phyloP scores from a whole-genome alignment of 1,140 invertebrate genomes.

The Diachasmimorpha longicaudata region DNA sequence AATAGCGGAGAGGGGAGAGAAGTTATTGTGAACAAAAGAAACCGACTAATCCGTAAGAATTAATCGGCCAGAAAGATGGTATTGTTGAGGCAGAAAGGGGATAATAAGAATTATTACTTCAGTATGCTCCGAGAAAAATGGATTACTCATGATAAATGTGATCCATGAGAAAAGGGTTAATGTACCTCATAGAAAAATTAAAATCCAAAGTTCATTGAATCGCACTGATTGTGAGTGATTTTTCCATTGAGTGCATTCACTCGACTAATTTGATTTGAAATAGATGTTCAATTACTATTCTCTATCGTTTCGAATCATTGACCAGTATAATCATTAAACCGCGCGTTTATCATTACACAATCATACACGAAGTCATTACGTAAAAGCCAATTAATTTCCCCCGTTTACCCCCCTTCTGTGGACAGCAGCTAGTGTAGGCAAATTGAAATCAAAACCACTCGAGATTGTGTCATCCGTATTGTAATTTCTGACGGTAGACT shows the following conservation, averaged over 20 bases:
- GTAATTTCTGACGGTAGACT: not conserved
- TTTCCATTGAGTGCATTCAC: not conserved
- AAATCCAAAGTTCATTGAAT: not conserved
- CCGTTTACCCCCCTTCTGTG: no score
- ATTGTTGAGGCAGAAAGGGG: not conserved
- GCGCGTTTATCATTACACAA: slow-evolving; percentile 36
- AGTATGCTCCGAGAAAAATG: not conserved
- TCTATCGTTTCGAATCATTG: not conserved
- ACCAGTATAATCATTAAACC: slow-evolving; percentile 37
- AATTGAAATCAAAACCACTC: not conserved
- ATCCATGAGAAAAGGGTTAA: not conserved
- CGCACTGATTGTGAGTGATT: not conserved
- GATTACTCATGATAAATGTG: not conserved
- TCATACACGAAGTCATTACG: slow-evolving; percentile 30
- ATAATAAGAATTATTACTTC: not conserved
- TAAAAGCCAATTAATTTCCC: slow-evolving; percentile 38
- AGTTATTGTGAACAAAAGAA: slow-evolving; percentile 2
- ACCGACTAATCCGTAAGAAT: not conserved
- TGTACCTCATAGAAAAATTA: not conserved
- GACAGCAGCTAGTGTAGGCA: not conserved
- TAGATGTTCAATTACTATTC: slow-evolving; percentile 17
- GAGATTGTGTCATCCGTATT: not conserved
- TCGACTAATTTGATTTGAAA: slow-evolving; percentile 7
- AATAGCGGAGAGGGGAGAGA: not conserved
- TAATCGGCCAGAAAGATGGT: not conserved